Evolutionary conservation across 2,888 invertebrate species (phyloP), one percentile per base, ranked within the genome.

Genomic region (Heliconius hortense): DNA sequence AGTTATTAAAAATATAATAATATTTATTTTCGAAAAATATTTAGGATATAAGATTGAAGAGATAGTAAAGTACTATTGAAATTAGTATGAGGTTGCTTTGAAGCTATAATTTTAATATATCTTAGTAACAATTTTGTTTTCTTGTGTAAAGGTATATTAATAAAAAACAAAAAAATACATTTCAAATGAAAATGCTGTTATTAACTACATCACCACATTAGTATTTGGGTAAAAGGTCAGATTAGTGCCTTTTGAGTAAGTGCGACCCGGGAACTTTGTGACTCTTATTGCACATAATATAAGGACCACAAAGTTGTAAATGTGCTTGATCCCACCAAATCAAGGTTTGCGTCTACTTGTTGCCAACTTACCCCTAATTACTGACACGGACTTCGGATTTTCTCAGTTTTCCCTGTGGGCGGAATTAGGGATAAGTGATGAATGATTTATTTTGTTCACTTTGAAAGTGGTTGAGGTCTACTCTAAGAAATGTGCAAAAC

Each of bases 291-390:
- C 74, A 59, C 59, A 62, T 59, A 56, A 15, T 24, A 76, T 75
- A 78, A 66, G 66, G 75, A 63, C 35, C 21, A 70, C 48, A 69
- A 77, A 66, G 39, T 70, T 74, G 74, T 63, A 63, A 74, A 53
- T 64, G 70, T 71, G 28, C 63, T 71, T 66, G 59, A 71, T 71
- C 74, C 74, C 72, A 74, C 77, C 64, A 75, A 77, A 79, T 73
- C 76, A 72, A 75, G 68, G 78, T 59, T 71, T 71, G 76, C 78
- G 76, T 76, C 75, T 78, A 82, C 82, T 83, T 84, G 84, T 84
- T 85, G 82, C 82, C 78, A 82, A 84, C 82, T 82, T 80, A 77
- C 79, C 80, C 76, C 82, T 86, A 86, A 86, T 85, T 85, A 84
- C 83, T 74, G 77, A 79, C 80, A 78, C 80, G 77, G 81, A 83